These are phyloP conservation scores for Drosophila borborema DNA, from an alignment of 2,888 invertebrate species.

Conservation along the genomic window DNA sequence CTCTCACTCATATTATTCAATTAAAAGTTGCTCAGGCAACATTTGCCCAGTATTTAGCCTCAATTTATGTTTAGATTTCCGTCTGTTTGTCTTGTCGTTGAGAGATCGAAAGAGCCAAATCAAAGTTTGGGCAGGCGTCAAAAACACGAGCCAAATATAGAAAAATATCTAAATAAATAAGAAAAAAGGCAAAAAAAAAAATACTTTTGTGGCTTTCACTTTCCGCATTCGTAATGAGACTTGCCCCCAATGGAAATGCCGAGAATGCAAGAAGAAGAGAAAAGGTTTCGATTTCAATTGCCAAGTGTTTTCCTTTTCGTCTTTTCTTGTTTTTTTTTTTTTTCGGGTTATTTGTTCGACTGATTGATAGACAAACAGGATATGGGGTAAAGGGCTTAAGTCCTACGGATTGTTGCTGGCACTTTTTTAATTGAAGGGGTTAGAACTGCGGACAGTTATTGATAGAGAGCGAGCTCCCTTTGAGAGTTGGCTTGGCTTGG, in stretches of 20 bases:
- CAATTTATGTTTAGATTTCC: conserved; percentile 13
- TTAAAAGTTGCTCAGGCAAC: conserved; percentile 70
- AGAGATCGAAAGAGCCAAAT: conserved; percentile 36
- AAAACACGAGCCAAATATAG: conserved; percentile 32
- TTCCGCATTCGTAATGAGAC: conserved; percentile 73
- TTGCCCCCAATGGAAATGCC: conserved; percentile 8
- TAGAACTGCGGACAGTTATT: conserved; percentile 27
- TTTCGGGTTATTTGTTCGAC: conserved; percentile 55
- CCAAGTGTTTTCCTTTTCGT: conserved; percentile 34
- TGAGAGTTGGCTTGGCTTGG: conserved; percentile 22
- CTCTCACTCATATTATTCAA: conserved; percentile 57
- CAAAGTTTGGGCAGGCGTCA: conserved; percentile 65
- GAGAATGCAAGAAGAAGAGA: conserved; percentile 11
- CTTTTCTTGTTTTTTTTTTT: conserved; percentile 10
- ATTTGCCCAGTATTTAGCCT: conserved; percentile 67
- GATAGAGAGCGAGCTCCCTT: conserved; percentile 13
- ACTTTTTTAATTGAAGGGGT: conserved; percentile 68
- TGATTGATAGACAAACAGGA: conserved; percentile 75
- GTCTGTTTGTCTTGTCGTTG: conserved; percentile 9
- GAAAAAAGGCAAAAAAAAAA: conserved; percentile 14
- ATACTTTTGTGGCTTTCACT: conserved; percentile 27
- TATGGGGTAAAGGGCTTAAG: conserved; percentile 16
- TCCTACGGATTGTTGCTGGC: conserved; percentile 40
- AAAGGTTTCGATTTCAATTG: conserved; percentile 66
- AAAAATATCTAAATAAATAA: conserved; percentile 39